A percentile compares a stretch with the other conserved stretches of the same genome.
phyloP scores from a whole-genome alignment of 2,888 invertebrate species.

The Anorthoa munda region DNA sequence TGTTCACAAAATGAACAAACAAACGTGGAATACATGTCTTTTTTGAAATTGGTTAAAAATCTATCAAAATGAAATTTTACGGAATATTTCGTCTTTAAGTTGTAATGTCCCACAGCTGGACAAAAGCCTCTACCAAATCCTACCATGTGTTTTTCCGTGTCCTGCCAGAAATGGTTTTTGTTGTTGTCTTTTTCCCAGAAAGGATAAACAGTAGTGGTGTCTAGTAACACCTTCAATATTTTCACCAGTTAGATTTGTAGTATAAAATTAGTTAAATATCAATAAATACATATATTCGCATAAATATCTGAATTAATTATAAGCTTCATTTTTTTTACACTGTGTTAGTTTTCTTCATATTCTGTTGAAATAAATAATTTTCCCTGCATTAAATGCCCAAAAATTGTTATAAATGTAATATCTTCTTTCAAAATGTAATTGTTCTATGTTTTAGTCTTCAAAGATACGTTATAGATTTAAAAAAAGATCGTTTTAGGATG shows the following conservation, averaged over 20 bases:
- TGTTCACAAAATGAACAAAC: not conserved
- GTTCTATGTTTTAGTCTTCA: constrained; percentile 10
- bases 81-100: not conserved
- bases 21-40: not conserved
- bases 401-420: constrained; percentile 8
- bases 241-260: not conserved
- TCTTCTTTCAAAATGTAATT: constrained; percentile 17
- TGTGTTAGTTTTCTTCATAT: constrained; percentile 1
- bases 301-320: constrained; percentile 51
- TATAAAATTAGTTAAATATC: constrained; percentile 37
- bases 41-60: not conserved
- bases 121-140: not conserved
- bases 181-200: not conserved
- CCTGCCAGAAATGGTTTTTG: not conserved
- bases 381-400: constrained; percentile 21
- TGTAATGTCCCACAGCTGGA: not conserved
- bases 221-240: not conserved
- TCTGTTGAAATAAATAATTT: constrained; percentile 6
- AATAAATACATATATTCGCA: constrained; percentile 41
- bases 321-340: constrained; percentile 25
- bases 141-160: no score
- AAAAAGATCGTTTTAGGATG: constrained; percentile 21
- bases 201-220: not conserved
- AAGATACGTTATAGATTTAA: not conserved
- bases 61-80: not conserved